Conservation (phyloP, 2,113 vertebrate genomes). For the Indri indri region DNA sequence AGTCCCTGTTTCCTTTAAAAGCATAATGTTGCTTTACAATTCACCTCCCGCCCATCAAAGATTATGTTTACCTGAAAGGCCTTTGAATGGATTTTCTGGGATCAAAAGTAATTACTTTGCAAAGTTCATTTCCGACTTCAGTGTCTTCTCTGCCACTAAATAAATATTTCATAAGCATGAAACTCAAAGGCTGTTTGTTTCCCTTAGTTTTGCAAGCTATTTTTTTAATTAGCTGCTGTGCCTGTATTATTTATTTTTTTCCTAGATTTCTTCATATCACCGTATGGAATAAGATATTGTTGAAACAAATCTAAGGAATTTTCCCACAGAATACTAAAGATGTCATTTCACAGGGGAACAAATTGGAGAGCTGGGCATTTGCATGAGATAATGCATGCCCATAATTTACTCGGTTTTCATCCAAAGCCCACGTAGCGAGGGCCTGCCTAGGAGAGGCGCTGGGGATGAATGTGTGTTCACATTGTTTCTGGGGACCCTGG, state of each 20-base stretch:
- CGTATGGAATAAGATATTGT: slow-evolving; percentile 56
- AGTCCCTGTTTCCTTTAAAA: slow-evolving; percentile 56
- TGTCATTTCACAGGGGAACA: background rate
- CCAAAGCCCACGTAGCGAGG: background rate
- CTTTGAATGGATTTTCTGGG: slow-evolving; percentile 75
- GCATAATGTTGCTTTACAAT: background rate
- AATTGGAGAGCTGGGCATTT: accelerated
- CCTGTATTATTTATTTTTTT: slow-evolving; percentile 62
- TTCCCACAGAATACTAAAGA: background rate
- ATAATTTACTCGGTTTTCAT: background rate
- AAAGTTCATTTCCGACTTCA: slow-evolving; percentile 81
- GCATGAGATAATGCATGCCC: accelerated
- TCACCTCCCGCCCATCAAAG: slow-evolving; percentile 45
- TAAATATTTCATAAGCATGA: slow-evolving; percentile 83
- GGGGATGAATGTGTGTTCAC: background rate
- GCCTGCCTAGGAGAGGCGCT: background rate
- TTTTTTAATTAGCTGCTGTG: slow-evolving; percentile 76
- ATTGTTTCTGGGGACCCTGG: background rate
- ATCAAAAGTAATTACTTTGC: slow-evolving; percentile 85
- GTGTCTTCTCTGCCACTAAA: slow-evolving; percentile 74
- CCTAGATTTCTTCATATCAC: slow-evolving; percentile 72
- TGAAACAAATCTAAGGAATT: background rate
- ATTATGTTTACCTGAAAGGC: slow-evolving; percentile 81
- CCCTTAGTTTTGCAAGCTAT: slow-evolving; percentile 60
- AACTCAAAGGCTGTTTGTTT: slow-evolving; percentile 78